A percentile compares a stretch with the other conserved stretches of the same genome.
These are phyloP conservation scores for Tringa solitaria DNA, from an alignment of 2,113 vertebrate genomes.

Conservation along the genomic window DNA sequence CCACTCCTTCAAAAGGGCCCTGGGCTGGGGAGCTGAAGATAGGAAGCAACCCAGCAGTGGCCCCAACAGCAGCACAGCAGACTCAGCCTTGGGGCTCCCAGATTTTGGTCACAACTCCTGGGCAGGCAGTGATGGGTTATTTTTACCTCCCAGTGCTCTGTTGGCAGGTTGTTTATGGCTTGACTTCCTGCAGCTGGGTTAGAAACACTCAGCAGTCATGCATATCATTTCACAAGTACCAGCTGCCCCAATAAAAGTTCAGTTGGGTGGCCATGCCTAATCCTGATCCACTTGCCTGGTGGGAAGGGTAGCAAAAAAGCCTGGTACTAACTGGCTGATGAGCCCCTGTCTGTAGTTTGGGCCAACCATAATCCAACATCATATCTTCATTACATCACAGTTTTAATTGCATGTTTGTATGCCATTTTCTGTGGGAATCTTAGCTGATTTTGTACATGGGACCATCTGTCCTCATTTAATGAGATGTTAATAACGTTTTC, in stretches of 20 bases:
- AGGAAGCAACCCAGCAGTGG: neutral
- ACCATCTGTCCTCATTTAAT: neutral
- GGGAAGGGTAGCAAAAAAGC: neutral
- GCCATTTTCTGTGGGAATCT: neutral
- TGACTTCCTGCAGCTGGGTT: neutral
- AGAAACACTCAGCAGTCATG: fast-evolving
- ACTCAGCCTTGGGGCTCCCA: neutral
- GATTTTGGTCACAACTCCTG: neutral
- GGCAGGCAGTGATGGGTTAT: fast-evolving
- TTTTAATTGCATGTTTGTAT: neutral
- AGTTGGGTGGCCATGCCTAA: neutral
- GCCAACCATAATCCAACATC: neutral
- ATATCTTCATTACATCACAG: neutral
- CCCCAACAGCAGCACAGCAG: neutral
- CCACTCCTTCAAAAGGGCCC: neutral
- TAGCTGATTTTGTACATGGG: neutral
- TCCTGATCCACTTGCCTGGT: neutral
- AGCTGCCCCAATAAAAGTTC: neutral
- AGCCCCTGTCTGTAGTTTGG: neutral
- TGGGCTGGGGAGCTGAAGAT: neutral
- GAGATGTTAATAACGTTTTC: neutral
- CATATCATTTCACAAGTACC: neutral
- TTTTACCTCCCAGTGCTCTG: neutral
- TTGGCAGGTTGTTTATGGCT: neutral
- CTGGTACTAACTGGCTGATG: neutral